Evolutionary conservation across 2,113 vertebrate genomes (phyloP), one percentile per base, ranked within the genome.

Genomic region (Chaetops frenatus): DNA sequence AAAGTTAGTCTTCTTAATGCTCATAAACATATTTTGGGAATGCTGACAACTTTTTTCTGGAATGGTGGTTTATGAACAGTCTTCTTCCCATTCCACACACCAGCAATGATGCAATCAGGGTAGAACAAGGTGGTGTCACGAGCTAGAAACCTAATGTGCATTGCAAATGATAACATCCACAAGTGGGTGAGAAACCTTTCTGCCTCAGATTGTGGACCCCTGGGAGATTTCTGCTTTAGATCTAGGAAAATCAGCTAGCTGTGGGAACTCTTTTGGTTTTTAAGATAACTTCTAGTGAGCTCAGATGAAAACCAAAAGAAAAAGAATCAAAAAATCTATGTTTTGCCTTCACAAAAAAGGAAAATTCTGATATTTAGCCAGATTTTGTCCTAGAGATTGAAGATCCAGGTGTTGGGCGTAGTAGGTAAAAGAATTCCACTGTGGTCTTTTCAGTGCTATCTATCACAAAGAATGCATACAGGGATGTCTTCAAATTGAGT

Each of bases 1-100:
- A 36, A 81, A 81, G 13, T 89, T 87, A 85, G 80, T 33, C 8
- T 15, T 86, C 82, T 58, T 95, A 94, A 95, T 29, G 78, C 71
- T 86, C 54, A 94, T 95, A 95, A 91, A 80, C 15, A 27, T 29
- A 76, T 81, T 91, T 89, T 82, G 81, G 81, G 84, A 95, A 88
- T 82, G 90, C 66, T 95, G 93, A 88, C 78, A 94, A 10, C 58
- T 92, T 94, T 92, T 44, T 87, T 88, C 51, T 88, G 77, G 61
- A 92, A 65, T 77, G 54, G 70, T 85, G 38, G 58, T 42, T 95
- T 88, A 42, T 47, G 86, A 91, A 65, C 27, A 87, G 38, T 35
- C 69, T 91, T 42, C 23, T 80, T 94, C 91, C 50, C 45, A 61
- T 85, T 91, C 81, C 35, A 53, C 50, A 7, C 35, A 91, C 28